Conservation (phyloP, 2,888 invertebrate species). For the Boloria selene region DNA sequence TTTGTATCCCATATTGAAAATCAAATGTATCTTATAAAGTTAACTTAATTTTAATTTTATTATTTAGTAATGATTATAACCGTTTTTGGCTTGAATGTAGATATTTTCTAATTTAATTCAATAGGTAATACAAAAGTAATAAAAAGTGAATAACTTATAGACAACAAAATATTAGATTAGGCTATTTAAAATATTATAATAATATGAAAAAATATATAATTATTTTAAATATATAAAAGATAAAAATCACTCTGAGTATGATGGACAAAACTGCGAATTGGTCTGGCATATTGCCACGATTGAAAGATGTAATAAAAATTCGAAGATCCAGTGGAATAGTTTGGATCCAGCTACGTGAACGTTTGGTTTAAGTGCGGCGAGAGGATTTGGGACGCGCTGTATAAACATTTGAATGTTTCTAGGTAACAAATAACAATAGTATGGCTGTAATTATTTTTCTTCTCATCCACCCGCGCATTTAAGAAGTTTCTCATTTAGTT, state of each 20-base stretch:
- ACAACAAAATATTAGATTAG: too few relatives aligned
- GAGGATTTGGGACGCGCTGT: conserved; percentile 23
- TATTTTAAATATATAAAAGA: conserved; percentile 19
- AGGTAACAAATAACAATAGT: conserved; percentile 20
- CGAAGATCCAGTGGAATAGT: conserved; percentile 68
- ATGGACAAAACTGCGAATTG: conserved; percentile 58
- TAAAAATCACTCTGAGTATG: conserved; percentile 58
- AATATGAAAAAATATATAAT: neutral
- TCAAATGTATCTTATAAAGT: too few relatives aligned
- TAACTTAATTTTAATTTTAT: too few relatives aligned
- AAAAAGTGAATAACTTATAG: too few relatives aligned
- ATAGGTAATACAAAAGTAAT: too few relatives aligned
- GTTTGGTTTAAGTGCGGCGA: conserved; percentile 41
- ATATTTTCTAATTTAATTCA: too few relatives aligned
- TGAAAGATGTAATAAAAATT: conserved; percentile 73
- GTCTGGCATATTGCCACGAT: conserved; percentile 68
- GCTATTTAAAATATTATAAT: too few relatives aligned
- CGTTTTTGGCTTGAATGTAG: too few relatives aligned
- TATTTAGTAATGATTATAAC: too few relatives aligned
- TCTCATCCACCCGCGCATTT: neutral
- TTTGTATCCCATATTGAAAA: too few relatives aligned
- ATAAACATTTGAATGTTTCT: conserved; percentile 21
- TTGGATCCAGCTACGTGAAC: conserved; percentile 41
- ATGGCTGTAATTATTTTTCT: conserved; percentile 13
- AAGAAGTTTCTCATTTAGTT: conserved; percentile 6